Evolutionary conservation across 35 echinoderm and acorn worm genomes (phyloP), one percentile per base, ranked within the genome.

Genomic region (Diadema setosum): DNA sequence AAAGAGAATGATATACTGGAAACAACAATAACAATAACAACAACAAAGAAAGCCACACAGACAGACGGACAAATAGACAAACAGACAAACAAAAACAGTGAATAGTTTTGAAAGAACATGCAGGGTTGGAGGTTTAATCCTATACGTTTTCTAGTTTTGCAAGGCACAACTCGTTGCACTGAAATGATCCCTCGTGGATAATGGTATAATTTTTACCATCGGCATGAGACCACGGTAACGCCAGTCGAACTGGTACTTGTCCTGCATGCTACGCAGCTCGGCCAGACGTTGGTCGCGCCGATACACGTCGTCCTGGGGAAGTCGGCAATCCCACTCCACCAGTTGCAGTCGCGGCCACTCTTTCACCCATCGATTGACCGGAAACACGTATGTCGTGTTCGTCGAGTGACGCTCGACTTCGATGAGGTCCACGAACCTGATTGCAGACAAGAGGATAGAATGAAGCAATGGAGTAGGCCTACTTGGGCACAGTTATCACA

Each of bases 281-380:
- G 39, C 27, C 39, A 31, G 25, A 36, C 87, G 16, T 81, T 89
- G 70, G 4, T 89, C 45, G 16, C 44, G 39, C 30, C 44, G 87
- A 21, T 41, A 16, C 44, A 49, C 49, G 21, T 89, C 87, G 43
- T 60, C 39, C 75, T 89, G 87, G 3, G 87, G 87, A 39, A 89
- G 49, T 14, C 37, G 35, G 42, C 87, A 81, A 63, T 89, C 87
- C 32, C 55, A 81, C 36, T 82, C 45, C 4, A 81, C 70, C 20
- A 89, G 20, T 18, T 55, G 46, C 31, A 86, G 43, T 20, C 83
- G 58, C 39, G 30, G 87, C 12, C 39, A 26, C 4, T 80, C 39
- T 6, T 40, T 39, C 14, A 89, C 44, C 87, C 87, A 89, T 18
- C 87, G 87, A 31, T 89, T 75, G 0, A 89, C 49, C 2, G 87